phyloP scores from a whole-genome alignment of 1,140 invertebrate species.

The Gyrodactylus salaris region DNA sequence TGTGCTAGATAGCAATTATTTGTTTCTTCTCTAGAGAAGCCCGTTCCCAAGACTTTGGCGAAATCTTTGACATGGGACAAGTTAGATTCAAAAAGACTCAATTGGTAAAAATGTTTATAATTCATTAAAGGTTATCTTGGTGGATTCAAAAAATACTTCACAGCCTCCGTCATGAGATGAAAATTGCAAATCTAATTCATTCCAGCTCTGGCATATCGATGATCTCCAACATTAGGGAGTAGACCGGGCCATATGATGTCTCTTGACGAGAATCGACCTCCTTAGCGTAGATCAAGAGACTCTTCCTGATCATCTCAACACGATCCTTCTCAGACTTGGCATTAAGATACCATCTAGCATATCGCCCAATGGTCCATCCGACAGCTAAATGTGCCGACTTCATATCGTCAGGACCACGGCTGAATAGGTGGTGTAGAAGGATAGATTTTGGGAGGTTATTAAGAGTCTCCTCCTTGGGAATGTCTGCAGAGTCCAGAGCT shows the following conservation, averaged over 20 bases:
- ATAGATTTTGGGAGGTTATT: background rate
- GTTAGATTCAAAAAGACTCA: too few relatives aligned
- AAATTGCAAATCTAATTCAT: too few relatives aligned
- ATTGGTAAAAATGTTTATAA: too few relatives aligned
- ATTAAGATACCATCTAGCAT: background rate
- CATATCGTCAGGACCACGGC: background rate
- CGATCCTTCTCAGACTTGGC: background rate
- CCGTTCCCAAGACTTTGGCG: too few relatives aligned
- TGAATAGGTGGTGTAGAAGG: background rate
- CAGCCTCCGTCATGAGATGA: too few relatives aligned
- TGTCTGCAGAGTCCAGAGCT: background rate
- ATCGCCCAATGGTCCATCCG: background rate
- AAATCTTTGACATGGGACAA: too few relatives aligned
- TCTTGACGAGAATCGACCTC: background rate
- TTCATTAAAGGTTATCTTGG: too few relatives aligned
- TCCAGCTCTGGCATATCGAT: too few relatives aligned
- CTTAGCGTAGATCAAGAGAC: background rate
- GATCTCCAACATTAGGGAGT: background rate
- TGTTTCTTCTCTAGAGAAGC: too few relatives aligned
- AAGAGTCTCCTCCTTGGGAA: background rate
- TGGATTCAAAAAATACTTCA: too few relatives aligned
- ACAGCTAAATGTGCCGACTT: background rate
- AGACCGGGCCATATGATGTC: background rate
- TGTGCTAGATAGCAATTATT: too few relatives aligned
- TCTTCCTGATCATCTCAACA: background rate